A percentile compares a stretch with the other conserved stretches of the same genome.
phyloP scores from a whole-genome alignment of 2,797 vertebrate species.

The Phoebastria nigripes region DNA sequence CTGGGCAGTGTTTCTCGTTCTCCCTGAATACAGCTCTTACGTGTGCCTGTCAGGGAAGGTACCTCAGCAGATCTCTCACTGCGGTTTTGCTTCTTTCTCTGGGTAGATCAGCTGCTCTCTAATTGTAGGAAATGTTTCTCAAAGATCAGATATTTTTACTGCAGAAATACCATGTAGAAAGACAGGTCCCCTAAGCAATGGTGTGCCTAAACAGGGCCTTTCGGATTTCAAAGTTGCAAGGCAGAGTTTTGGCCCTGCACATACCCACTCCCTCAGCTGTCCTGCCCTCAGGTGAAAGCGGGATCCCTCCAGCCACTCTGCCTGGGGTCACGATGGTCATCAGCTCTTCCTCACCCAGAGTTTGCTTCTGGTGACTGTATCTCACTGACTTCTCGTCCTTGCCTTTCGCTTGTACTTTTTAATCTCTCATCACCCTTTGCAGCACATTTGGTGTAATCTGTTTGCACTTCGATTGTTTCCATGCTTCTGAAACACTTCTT shows the following conservation, averaged over 20 bases:
- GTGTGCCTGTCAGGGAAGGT: not conserved
- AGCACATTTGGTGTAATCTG: not conserved
- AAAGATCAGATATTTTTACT: not conserved
- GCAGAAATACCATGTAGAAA: not conserved
- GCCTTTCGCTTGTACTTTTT: not conserved
- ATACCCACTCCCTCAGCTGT: not conserved
- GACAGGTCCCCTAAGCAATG: not conserved
- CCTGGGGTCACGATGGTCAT: no score
- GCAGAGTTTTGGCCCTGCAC: not conserved
- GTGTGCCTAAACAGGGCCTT: not conserved
- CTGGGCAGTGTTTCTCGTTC: not conserved
- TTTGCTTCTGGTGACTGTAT: not conserved
- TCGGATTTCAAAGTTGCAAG: not conserved
- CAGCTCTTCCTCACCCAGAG: not conserved
- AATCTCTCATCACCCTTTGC: not conserved
- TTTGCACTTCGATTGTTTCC: not conserved
- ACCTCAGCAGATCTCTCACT: not conserved
- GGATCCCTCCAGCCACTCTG: not conserved
- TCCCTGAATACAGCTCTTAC: not conserved
- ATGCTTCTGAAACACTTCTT: not conserved
- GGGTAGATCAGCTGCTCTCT: not conserved
- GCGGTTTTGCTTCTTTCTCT: not conserved
- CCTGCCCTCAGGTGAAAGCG: accelerated
- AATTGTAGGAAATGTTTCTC: not conserved
- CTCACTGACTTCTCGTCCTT: not conserved